Evolutionary conservation across 2,888 invertebrate genomes (phyloP), one percentile per base, ranked within the genome.

Genomic region (Megastigmus dorsalis): DNA sequence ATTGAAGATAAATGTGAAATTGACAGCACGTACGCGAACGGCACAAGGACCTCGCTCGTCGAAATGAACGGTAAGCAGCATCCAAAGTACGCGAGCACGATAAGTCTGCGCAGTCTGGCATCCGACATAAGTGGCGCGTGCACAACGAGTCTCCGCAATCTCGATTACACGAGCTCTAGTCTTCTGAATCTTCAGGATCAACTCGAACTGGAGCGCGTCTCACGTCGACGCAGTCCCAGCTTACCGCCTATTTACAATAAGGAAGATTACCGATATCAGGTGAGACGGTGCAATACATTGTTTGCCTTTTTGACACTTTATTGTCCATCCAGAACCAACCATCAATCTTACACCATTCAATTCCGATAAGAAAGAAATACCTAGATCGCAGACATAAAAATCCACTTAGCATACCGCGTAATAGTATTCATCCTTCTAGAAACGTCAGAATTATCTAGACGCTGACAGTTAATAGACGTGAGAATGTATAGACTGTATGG

Each of bases 141-240:
- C 23, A 78, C 78, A 50, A 79, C 79, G 13, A 82, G 80, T 41
- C 74, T 83, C 10, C 83, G 80, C 41, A 77, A 80, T 60, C 78
- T 83, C 45, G 82, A 85, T 52, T 83, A 78, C 70, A 75, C 83
- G n/a, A 76, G 81, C 60, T 84, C 82, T 36, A 84, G 85, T 74
- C 79, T 85, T 74, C 81, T 84, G 43, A 82, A 83, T 90, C 84
- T 91, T 87, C 82, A 90, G 88, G 62, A 91, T 88, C 82, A 89
- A 86, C 45, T 86, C 88, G 79, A 91, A 89, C 79, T 86, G 89
- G 41, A 79, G 59, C 74, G 89, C 88, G 79, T 89, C 88, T 77
- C 89, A 89, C 88, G 90, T 43, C 90, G 90, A 79, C 89, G 93
- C 69, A 93, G 93, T 83, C 93, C 93, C 26, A 93, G 93, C 81